Conservation (phyloP, 2,888 invertebrate genomes). For the Drosophila borborema region DNA sequence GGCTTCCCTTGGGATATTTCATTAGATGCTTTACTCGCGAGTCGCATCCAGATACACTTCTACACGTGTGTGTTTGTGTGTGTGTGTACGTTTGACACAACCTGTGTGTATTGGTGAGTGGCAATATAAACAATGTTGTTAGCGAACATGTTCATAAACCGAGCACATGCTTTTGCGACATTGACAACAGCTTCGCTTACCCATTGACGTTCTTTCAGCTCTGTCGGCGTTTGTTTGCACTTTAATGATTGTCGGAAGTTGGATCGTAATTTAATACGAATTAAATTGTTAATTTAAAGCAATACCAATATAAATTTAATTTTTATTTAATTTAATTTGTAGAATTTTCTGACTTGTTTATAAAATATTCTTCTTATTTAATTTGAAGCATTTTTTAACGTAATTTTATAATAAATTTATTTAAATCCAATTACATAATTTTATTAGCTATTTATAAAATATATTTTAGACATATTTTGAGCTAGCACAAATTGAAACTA, state of each 20-base stretch:
- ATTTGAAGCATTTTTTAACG: background rate
- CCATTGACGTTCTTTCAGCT: conserved; percentile 14
- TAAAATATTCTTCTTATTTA: background rate
- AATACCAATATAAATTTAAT: background rate
- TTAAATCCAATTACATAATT: background rate
- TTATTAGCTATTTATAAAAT: background rate
- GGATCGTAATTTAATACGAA: background rate
- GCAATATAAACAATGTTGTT: conserved; percentile 62
- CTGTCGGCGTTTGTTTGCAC: background rate
- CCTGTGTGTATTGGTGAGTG: conserved; percentile 33
- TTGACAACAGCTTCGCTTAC: conserved; percentile 37
- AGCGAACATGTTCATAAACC: conserved; percentile 57
- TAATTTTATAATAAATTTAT: background rate
- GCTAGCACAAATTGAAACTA: background rate
- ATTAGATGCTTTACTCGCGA: conserved; percentile 42
- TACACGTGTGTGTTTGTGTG: background rate
- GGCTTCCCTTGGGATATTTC: conserved; percentile 60
- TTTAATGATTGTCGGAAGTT: background rate
- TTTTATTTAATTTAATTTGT: background rate
- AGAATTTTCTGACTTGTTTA: background rate
- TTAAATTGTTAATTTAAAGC: background rate
- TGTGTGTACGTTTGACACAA: conserved; percentile 46
- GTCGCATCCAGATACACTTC: conserved; percentile 4
- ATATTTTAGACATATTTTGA: background rate
- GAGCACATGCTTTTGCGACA: conserved; percentile 42